These are phyloP conservation scores for Carlito syrichta DNA, from an alignment of 2,113 vertebrate genomes.

Conservation along the genomic window DNA sequence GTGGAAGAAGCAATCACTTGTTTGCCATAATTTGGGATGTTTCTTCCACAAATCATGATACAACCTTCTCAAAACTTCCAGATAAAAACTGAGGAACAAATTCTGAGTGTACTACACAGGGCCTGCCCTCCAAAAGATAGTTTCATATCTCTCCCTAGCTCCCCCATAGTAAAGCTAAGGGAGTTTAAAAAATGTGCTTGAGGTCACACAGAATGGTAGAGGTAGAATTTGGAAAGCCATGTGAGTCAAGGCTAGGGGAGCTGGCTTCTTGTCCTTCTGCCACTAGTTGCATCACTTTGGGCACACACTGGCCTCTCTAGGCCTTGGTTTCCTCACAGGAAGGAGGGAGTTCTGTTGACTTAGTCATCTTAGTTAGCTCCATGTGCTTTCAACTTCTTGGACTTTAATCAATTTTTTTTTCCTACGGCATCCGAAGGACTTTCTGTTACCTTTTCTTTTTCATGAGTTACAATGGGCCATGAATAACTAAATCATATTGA, in stretches of 20 bases:
- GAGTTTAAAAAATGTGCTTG: neutral
- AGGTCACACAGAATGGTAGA: neutral
- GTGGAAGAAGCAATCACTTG: too few species aligned
- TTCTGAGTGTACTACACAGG: too few species aligned
- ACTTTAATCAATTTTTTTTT: neutral
- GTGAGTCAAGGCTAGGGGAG: neutral
- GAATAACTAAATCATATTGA: neutral
- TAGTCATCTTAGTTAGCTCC: neutral
- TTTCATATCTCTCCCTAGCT: too few species aligned
- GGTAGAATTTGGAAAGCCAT: neutral
- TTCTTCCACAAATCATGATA: too few species aligned
- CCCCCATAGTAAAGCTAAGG: neutral
- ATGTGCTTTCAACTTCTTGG: neutral
- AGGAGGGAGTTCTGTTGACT: neutral
- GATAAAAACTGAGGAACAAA: too few species aligned
- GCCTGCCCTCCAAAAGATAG: too few species aligned
- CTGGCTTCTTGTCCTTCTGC: neutral
- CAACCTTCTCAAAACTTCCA: too few species aligned
- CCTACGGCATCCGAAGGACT: neutral
- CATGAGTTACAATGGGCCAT: neutral
- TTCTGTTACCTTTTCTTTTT: neutral
- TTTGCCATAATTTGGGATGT: too few species aligned
- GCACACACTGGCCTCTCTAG: neutral
- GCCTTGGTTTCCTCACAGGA: neutral
- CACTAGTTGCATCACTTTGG: neutral